Conservation (phyloP, 2,888 invertebrate species). For the Nemotelus pantherinus region DNA sequence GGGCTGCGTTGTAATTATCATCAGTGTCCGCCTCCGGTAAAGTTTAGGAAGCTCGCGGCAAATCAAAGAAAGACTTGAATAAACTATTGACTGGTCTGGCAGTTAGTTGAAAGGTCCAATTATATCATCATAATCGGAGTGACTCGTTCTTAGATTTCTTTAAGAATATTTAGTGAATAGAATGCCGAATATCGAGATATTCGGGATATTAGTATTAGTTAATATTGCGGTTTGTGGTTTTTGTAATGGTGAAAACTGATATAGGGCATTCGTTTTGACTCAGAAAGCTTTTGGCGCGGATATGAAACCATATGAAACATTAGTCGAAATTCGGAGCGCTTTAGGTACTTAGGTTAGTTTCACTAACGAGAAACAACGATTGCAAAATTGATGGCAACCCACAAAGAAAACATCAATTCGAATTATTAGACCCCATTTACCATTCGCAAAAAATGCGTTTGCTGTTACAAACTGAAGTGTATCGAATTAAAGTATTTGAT, state of each 20-base stretch:
- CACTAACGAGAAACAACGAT: too few species aligned
- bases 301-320: too few species aligned
- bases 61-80: constrained; percentile 9
- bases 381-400: too few species aligned
- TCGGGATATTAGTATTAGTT: neutral
- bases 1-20: neutral
- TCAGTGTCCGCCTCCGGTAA: neutral
- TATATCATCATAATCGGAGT: neutral
- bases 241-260: neutral
- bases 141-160: neutral
- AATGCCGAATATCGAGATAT: neutral
- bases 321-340: too few species aligned
- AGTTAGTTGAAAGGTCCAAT: constrained; percentile 15
- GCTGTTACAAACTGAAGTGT: too few species aligned
- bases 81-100: constrained; percentile 14
- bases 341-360: too few species aligned
- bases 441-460: too few species aligned
- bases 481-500: too few species aligned
- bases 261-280: too few species aligned
- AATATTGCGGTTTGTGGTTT: neutral
- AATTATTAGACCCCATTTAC: too few species aligned
- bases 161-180: neutral
- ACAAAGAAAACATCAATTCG: too few species aligned
- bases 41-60: neutral
- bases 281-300: too few species aligned